Conservation (phyloP, 1,140 invertebrate genomes). For the Lutraria rhynchaena region DNA sequence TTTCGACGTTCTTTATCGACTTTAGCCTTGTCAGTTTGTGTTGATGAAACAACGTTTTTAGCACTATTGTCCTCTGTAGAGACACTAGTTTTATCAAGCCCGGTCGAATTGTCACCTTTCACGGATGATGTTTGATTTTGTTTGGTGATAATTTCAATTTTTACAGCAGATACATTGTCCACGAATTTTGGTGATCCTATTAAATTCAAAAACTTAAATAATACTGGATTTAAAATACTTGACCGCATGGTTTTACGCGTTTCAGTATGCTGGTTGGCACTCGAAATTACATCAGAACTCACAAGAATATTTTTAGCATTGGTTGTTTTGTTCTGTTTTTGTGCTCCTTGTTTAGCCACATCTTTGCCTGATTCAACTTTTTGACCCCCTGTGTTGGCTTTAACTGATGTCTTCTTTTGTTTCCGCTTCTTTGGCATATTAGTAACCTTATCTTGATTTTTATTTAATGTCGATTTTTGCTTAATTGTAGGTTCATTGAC, state of each 20-base stretch:
- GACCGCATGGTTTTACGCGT: background rate
- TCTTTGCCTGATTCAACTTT: background rate
- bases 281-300: background rate
- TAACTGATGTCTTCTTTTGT: background rate
- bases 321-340: background rate
- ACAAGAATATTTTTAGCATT: background rate
- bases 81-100: background rate
- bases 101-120: too few relatives aligned
- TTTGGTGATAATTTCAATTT: conserved; percentile 50
- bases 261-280: background rate
- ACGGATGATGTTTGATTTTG: conserved; percentile 1
- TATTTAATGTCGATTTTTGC: background rate
- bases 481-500: background rate
- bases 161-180: conserved; percentile 26
- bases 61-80: conserved; percentile 20
- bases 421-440: background rate
- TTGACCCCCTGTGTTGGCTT: background rate
- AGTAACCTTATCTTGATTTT: background rate
- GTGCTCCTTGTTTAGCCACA: too few relatives aligned
- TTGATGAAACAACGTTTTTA: too few relatives aligned
- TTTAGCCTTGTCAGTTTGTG: too few relatives aligned
- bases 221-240: background rate
- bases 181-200: conserved; percentile 11
- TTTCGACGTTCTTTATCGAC: too few relatives aligned
- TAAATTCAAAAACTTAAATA: conserved; percentile 25